These are phyloP conservation scores for Megaceryle alcyon DNA, from an alignment of 2,797 vertebrate genomes.

Conservation along the genomic window DNA sequence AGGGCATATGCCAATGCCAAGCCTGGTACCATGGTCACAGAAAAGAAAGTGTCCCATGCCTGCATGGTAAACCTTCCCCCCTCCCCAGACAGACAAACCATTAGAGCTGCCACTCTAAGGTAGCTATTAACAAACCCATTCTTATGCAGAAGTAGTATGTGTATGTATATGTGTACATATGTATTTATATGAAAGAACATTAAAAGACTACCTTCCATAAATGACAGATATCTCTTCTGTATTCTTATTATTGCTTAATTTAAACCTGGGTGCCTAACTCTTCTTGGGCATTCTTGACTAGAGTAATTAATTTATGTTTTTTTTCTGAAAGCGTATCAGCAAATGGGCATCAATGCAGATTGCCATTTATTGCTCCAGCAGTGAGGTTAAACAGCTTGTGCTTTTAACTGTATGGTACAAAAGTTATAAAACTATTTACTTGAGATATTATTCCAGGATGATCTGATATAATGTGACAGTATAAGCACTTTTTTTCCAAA, in stretches of 20 bases:
- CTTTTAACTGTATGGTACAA: conserved; percentile 22
- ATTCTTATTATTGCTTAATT: conserved; percentile 70
- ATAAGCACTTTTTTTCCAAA: background rate
- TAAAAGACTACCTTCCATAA: conserved; percentile 13
- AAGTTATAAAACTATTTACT: conserved; percentile 26
- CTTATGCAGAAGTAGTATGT: background rate
- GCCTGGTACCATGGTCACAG: background rate
- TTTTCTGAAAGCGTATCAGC: conserved; percentile 26
- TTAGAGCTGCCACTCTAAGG: background rate
- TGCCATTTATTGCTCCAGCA: conserved; percentile 38
- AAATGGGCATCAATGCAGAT: conserved; percentile 1
- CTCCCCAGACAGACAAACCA: background rate
- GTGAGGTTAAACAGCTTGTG: conserved; percentile 38
- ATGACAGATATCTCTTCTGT: conserved; percentile 51
- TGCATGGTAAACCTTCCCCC: background rate
- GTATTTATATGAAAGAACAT: background rate
- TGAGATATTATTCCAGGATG: conserved; percentile 28
- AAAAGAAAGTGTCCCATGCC: background rate
- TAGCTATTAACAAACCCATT: background rate
- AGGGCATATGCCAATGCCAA: background rate
- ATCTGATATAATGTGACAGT: background rate
- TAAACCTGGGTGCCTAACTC: conserved; percentile 39
- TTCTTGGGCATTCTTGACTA: background rate
- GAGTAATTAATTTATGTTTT: conserved; percentile 47
- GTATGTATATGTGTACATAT: background rate